Base-by-base conservation (phyloP, 2,797 vertebrate genomes). In the Gouania willdenowi region DNA sequence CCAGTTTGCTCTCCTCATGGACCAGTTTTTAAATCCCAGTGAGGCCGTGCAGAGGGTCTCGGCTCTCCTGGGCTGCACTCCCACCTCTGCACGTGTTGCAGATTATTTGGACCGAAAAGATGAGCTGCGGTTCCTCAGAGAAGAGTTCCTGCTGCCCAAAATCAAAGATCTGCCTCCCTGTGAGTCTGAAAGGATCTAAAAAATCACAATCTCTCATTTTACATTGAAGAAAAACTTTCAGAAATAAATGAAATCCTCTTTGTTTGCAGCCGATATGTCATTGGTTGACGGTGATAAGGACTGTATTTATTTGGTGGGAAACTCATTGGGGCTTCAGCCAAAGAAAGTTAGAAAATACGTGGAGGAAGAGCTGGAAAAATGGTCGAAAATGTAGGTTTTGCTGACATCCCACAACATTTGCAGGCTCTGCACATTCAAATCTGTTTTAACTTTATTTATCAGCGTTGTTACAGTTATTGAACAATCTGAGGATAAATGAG, bases 301-400 rank as follows among this genome's bases (percentile, higher is more conserved):
- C 0, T 89, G 92, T 2, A 25, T 96, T 30, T 98, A 98, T 71
- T 87, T 98, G 0, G 71, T 41, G 28, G 96, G 95, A 31, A 94
- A 97, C 84, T 98, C 95, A 1, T 75, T 95, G 1, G 95, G 96
- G 1, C 91, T 98, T 14, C 93, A 94, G 78, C 94, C 95, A 8
- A 92, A 78, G 58, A 87, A 50, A 51, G 86, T 90, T 13, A 87
- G 84, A 69, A 75, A 62, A 17, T 96, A 93, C 56, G 53, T 96
- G 33, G 88, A 93, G 11, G 94, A 96, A 71, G 94, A 98, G 48
- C 68, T 98, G 64, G 90, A 97, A 26, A 97, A 92, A 42, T 98
- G 96, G 96, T 93, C 91, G 54, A 91, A 77, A 76, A 89, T n/a
- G 94, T 97, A 78, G 49, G 67, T 17, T 6, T 0, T 0, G n/a